These are phyloP conservation scores for Sylvietta virens DNA, from an alignment of 2,113 vertebrate species.

Conservation along the genomic window DNA sequence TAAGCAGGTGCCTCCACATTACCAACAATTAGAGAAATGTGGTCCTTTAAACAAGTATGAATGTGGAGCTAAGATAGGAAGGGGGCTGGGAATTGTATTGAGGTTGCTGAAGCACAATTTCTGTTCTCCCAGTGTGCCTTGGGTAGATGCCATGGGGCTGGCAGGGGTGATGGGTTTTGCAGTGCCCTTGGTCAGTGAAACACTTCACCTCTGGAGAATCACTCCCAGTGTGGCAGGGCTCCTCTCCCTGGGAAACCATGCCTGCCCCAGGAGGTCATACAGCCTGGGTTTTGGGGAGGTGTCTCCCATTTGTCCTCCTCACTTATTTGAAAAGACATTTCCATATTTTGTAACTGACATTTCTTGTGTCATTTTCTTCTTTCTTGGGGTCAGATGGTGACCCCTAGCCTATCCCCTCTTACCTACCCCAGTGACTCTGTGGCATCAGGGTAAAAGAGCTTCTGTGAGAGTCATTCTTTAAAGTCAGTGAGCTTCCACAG, in stretches of 20 bases:
- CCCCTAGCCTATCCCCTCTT: not conserved
- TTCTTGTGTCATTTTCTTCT: not conserved
- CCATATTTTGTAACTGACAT: not conserved
- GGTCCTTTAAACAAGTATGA: not conserved
- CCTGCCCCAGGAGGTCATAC: not conserved
- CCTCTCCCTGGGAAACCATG: accelerated
- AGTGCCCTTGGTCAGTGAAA: not conserved
- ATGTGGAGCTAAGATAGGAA: not conserved
- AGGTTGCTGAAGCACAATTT: not conserved
- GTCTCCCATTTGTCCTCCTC: not conserved
- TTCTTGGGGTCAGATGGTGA: not conserved
- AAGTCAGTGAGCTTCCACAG: not conserved
- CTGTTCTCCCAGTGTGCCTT: not conserved
- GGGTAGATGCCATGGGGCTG: too few species aligned
- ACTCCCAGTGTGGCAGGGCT: not conserved
- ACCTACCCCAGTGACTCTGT: not conserved
- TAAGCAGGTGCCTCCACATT: not conserved
- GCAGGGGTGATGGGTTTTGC: not conserved
- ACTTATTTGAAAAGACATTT: not conserved
- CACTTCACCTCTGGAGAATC: not conserved
- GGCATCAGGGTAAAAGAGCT: not conserved
- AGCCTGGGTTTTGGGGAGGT: not conserved
- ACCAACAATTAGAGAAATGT: accelerated
- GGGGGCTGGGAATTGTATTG: not conserved
- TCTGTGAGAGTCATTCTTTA: not conserved